Evolutionary conservation across 2,888 invertebrate species (phyloP), one percentile per base, ranked within the genome.

Genomic region (Capitulum mitella): DNA sequence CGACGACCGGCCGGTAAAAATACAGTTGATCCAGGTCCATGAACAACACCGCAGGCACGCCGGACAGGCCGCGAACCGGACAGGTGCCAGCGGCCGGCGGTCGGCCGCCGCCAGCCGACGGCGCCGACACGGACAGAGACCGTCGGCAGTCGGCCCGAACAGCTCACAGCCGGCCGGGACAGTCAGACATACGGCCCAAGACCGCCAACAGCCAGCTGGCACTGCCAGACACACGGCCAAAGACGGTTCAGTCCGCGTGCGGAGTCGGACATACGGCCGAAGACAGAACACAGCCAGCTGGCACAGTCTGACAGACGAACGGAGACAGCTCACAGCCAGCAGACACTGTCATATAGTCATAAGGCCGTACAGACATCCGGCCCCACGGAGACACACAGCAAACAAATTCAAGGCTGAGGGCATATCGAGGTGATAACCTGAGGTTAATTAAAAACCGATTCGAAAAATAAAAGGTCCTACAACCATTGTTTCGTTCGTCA

Each of bases 11-110:
- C 32, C 64, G 64, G 64, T 64, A 64, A 64, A 64, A 64, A 64
- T 64, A 64, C 34, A 64, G 64, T 64, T 64, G 64, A 64, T 64
- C 64, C 64, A 19, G 34, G 64, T 64, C 64, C 64, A 64, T 64
- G 64, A 64, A 64, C 64, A 64, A 64, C 64, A 64, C 34, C 3
- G 34, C 51, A 29, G 34, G 64, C 29, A 19, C 14, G 64, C 34
- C 51, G 51, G 51, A 43, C 43, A n/a, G 54, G 26, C 54, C 54
- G 58, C 6, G 34, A 16, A 19, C 34, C 64, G 64, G 64, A 1
- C 64, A 3, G 34, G 64, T 64, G 64, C 64, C 64, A 61, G 34
- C 61, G n/a, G n/a, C 19, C n/a, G 8, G 14, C 48, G 22, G 5
- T 8, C 58, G 19, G n/a, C 58, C 3, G n/a, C 29, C 58, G 19